Percentiles rank a stretch among this genome's conserved stretches.
Conservation (phyloP, 2,113 vertebrate genomes). For the Misgurnus anguillicaudatus region DNA sequence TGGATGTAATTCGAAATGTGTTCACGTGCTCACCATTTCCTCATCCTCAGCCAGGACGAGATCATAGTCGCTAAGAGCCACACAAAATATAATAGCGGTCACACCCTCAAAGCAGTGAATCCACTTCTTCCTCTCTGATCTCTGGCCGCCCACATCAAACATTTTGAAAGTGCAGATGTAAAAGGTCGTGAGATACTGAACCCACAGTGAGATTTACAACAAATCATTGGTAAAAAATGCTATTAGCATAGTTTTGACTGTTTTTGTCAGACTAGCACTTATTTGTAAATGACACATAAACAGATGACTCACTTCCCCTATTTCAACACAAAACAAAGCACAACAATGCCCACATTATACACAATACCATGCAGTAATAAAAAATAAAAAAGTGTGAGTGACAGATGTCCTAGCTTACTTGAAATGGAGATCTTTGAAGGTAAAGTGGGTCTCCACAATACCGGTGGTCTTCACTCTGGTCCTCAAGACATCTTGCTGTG, state of each 20-base stretch:
- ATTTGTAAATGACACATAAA: slow-evolving; percentile 2
- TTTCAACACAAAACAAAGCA: slow-evolving; percentile 10
- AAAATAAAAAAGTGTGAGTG: no score
- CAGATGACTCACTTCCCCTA: slow-evolving; percentile 1
- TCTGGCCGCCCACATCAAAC: slow-evolving; percentile 98
- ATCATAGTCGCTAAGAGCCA: slow-evolving; percentile 96
- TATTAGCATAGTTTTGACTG: neutral
- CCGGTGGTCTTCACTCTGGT: slow-evolving; percentile 99
- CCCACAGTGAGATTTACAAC: neutral
- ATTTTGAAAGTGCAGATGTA: slow-evolving; percentile 77
- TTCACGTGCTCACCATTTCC: slow-evolving; percentile 85
- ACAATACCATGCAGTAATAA: neutral
- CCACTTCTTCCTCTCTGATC: slow-evolving; percentile 99
- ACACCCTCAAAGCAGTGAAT: slow-evolving; percentile 99
- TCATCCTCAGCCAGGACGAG: slow-evolving; percentile 97
- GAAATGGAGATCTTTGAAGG: slow-evolving; percentile 99
- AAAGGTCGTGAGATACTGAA: slow-evolving; percentile 15
- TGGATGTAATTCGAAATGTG: no score
- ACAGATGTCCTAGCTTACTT: slow-evolving; percentile 76
- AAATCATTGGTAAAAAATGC: neutral
- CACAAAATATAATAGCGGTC: slow-evolving; percentile 98
- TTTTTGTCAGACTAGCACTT: neutral
- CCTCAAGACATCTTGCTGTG: slow-evolving; percentile 95
- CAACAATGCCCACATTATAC: neutral
- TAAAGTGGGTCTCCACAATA: slow-evolving; percentile 99